Evolutionary conservation across 2,888 invertebrate species (phyloP), one percentile per base, ranked within the genome.

Genomic region (Copidosoma aretas): DNA sequence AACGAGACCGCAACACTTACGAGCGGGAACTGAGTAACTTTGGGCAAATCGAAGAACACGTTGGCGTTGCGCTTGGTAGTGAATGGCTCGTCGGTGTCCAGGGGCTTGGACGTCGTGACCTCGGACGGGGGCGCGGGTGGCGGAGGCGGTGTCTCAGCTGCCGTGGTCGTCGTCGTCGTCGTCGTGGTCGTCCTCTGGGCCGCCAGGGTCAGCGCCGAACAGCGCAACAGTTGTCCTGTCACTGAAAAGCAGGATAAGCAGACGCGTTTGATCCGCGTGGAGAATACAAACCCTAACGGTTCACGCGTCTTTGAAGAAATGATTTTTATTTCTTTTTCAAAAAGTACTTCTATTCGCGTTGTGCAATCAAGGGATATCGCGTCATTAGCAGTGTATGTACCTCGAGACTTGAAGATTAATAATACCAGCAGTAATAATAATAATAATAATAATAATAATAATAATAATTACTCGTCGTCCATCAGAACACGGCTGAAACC

Each of bases 41-140:
- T 54, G 10, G 67, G 62, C 19, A 64, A 21, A n/a, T 67, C 69
- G 15, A 69, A 43, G 57, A 46, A 49, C 5, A 71, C n/a, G 10
- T 57, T n/a, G 43, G 67, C 69, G 15, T 63, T 71, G 56, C 71
- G 69, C 51, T 71, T 71, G n/a, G 71, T 71, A 22, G 71, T 71
- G 59, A 62, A 71, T 17, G 67, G 69, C 60, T 69, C 71, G 41
- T 71, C 69, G 32, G 25, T 52, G 19, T 59, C 49, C 15, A 10
- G n/a, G 19, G 51, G 39, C 15, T 24, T 63, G 56, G 43, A 39
- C 21, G 54, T 54, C 56, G 19, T 60, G 49, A 62, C 32, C 32
- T 32, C 32, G 32, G 32, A 32, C 3, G 39, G 14, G 1, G 41
- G 41, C 41, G 41, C 10, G 10, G 41, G 41, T 41, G 41, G 41